phyloP scores from a whole-genome alignment of 2,797 vertebrate genomes.

The Mastacembelus armatus region DNA sequence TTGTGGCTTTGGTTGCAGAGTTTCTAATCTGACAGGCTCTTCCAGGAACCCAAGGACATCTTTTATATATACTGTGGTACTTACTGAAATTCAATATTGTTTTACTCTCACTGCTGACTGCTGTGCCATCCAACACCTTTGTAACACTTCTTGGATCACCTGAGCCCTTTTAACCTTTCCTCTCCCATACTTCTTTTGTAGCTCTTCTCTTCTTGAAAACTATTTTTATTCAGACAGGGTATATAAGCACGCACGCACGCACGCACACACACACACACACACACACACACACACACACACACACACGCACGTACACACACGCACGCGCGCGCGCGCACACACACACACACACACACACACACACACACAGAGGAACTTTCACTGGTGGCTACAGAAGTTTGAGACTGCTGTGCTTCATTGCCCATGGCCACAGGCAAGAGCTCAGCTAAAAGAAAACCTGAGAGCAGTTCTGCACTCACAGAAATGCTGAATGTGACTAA shows the following conservation, averaged over 20 bases:
- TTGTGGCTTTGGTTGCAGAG: no score
- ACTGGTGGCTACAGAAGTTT: conserved; percentile 24
- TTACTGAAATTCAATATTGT: no score
- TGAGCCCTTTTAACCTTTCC: neutral
- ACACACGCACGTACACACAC: neutral
- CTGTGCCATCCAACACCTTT: no score
- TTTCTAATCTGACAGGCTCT: no score
- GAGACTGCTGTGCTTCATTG: conserved; percentile 19
- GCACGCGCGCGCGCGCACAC: conserved; percentile 14
- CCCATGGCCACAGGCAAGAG: conserved; percentile 20
- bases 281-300: no score
- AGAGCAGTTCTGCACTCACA: conserved; percentile 9
- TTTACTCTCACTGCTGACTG: no score
- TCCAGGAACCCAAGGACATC: no score
- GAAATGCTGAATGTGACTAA: conserved; percentile 44
- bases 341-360: neutral
- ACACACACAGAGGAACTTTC: conserved; percentile 33
- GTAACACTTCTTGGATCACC: no score
- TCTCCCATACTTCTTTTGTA: conserved; percentile 11
- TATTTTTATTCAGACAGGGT: conserved; percentile 52
- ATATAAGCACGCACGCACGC: no score
- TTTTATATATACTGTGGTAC: no score
- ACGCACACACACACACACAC: no score
- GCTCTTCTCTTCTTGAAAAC: conserved; percentile 40
- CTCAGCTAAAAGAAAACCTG: conserved; percentile 16